Conservation (phyloP, 2,888 invertebrate genomes). For the Campoplex nolae region DNA sequence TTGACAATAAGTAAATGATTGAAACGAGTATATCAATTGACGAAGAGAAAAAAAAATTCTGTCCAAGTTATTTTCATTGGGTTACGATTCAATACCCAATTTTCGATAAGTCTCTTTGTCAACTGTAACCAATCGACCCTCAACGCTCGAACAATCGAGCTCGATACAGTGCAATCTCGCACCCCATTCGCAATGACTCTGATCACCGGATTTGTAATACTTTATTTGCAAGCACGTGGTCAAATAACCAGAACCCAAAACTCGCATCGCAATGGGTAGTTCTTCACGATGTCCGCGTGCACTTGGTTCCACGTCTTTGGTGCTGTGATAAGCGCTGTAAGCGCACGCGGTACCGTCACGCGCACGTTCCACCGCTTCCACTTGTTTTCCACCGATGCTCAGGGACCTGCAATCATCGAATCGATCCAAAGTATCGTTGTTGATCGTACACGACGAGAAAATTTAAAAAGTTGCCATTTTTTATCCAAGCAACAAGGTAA, state of each 20-base stretch:
- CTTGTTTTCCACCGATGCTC: constrained; percentile 82
- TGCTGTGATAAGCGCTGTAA: constrained; percentile 85
- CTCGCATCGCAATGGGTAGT: constrained; percentile 84
- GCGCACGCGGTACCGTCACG: constrained; percentile 85
- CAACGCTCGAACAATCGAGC: constrained; percentile 85
- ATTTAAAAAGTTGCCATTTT: not conserved
- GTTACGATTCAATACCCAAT: constrained; percentile 80
- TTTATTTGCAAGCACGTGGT: constrained; percentile 86
- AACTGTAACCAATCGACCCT: constrained; percentile 84
- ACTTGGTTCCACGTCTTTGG: constrained; percentile 83
- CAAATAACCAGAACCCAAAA: constrained; percentile 85
- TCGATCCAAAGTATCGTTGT: constrained; percentile 25
- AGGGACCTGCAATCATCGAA: constrained; percentile 78
- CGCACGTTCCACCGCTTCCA: constrained; percentile 83
- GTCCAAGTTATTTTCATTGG: constrained; percentile 41
- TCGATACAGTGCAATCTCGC: constrained; percentile 86
- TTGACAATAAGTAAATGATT: not conserved
- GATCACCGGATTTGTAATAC: constrained; percentile 85
- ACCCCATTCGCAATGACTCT: constrained; percentile 86
- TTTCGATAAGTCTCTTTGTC: constrained; percentile 85
- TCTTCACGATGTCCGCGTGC: constrained; percentile 85
- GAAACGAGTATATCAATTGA: not conserved
- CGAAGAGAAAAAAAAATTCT: constrained; percentile 8
- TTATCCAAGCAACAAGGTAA: not conserved
- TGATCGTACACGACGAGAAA: not conserved